Base-by-base conservation (phyloP, 2,113 vertebrate species). In the Gila orcuttii region DNA sequence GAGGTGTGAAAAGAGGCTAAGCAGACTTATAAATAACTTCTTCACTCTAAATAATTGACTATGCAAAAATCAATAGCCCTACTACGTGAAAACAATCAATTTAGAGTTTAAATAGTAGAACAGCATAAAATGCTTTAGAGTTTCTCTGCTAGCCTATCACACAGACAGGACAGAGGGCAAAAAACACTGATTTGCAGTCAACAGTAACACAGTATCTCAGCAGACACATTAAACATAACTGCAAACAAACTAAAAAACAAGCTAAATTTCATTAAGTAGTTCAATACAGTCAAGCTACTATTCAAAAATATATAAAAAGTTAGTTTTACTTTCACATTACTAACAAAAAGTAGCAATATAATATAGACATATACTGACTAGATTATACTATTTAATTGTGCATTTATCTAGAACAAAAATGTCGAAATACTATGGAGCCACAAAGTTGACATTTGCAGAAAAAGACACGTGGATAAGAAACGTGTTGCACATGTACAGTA, bases 1-100 rank as follows among this genome's bases (percentile, higher is more conserved):
- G 45, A 69, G 36, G 23, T 33, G 23, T 55, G 52, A 82, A 82
- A 85, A 21, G 36, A 82, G 83, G 64, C 79, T 75, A 71, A 83
- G 36, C 82, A 84, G 83, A 47, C 55, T 36, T 36, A 73, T 62
- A 83, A 85, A 79, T 81, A 60, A 79, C 66, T 78, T 28, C 52
- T 64, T 73, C 66, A 74, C 45, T 36, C 57, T 57, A 59, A 82
- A 75, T 79, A 77, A 59, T 68, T 87, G 50, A 84, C 60, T 82
- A 64, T 87, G 59, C 84, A 85, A 82, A 82, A 82, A 77, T 84
- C 85, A 68, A 81, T 76, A 79, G 19, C 21, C 21, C 62, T 68
- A 31, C 76, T 62, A 45, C 31, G 25, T 52, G 55, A 33, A 82
- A 50, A 42, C 52, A 75, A 87, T 87, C 57, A 28, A 85, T 84